Evolutionary conservation across 35 echinoderm and acorn worm genomes (phyloP), one percentile per base, ranked within the genome.

Genomic region (Apostichopus parvimensis): DNA sequence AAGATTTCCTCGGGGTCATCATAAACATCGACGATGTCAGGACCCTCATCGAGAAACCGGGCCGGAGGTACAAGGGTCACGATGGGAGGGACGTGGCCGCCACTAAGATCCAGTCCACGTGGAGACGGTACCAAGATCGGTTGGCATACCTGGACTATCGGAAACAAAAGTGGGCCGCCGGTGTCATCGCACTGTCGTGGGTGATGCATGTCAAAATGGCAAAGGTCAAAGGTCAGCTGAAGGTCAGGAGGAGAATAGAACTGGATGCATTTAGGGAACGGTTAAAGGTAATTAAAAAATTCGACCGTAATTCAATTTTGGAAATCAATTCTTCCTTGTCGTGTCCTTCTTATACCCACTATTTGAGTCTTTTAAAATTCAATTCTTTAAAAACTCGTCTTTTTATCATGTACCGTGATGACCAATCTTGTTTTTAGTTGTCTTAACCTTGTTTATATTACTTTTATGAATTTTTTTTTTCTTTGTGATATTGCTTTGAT

Each of bases 201-300:
- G 91, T 98, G 60, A 98, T 98, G 96, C 93, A 98, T 91, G 96
- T 98, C 71, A 98, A 98, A 92, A 95, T 98, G 94, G 84, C 96
- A 9, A 98, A 93, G 93, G 87, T 98, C 18, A 89, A 93, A 18
- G 88, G 92, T 62, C 94, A 98, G 82, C 87, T 98, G 17, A 98
- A 98, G 91, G 17, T 72, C 1, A 93, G 87, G 8, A 94, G 96
- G 59, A 90, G 90, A 57, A 90, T 70, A 23, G 90, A 98, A 34
- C 88, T 98, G 13, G 91, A 94, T 52, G 59, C 77, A 9, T 94
- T 95, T 73, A 83, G 94, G 54, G 82, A 90, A 53, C 81, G 78
- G 58, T 65, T 87, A 18, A 92, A 98, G 96, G 96, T 98, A 73
- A 20, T 45, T 45, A 4, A 45, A 45, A 45, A 45, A 45, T 45